Evolutionary conservation across 2,113 vertebrate species (phyloP).

Genomic region (Abramis brama): DNA sequence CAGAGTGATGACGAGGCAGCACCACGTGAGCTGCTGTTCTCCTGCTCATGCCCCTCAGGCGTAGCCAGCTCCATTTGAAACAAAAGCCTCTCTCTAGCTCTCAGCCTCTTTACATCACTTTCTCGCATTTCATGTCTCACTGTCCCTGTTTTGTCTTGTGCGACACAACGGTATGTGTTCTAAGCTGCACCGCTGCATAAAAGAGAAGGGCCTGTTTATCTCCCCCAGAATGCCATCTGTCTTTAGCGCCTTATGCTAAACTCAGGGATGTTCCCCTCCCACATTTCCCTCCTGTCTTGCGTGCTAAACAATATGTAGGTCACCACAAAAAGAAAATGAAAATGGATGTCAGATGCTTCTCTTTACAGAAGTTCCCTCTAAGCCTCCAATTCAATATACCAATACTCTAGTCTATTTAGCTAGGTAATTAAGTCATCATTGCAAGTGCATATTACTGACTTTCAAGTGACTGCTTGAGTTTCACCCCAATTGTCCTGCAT

Average conservation of each 20-base stretch:
- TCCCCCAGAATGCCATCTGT: constrained; percentile 55
- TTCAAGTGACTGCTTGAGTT: constrained; percentile 52
- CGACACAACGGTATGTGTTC: background rate
- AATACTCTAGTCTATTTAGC: background rate
- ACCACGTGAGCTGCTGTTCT: constrained; percentile 48
- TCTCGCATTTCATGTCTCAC: constrained; percentile 33
- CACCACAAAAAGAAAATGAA: constrained; percentile 54
- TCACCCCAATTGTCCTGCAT: constrained; percentile 22
- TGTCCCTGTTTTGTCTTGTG: constrained; percentile 4
- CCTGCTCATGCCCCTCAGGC: constrained; percentile 41
- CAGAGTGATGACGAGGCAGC: constrained; percentile 47
- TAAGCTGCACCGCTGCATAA: background rate
- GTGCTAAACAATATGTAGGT: constrained; percentile 72
- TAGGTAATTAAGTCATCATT: constrained; percentile 45
- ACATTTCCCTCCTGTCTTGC: constrained; percentile 61
- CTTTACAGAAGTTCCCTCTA: constrained; percentile 9
- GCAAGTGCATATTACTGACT: constrained; percentile 27
- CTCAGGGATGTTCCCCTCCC: constrained; percentile 55
- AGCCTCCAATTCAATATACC: constrained; percentile 24
- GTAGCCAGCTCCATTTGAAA: constrained; percentile 51
- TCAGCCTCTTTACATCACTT: constrained; percentile 28
- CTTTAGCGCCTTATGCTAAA: constrained; percentile 44
- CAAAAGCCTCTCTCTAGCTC: constrained; percentile 48
- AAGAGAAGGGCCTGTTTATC: background rate
- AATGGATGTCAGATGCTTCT: constrained; percentile 57